Evolutionary conservation across 1,140 invertebrate species (phyloP).

Genomic region (Orussus abietinus): DNA sequence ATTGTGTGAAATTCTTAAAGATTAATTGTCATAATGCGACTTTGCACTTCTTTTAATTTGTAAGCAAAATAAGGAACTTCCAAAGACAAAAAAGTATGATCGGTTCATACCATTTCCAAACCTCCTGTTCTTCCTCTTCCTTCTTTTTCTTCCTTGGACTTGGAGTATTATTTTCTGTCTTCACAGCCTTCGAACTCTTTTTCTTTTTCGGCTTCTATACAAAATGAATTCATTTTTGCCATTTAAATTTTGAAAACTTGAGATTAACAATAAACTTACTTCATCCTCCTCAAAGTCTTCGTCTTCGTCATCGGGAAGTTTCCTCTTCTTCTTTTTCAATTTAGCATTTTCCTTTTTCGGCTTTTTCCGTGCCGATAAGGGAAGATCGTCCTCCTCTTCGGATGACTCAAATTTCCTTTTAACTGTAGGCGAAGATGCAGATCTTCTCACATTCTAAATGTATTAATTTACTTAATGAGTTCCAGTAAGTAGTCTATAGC

Average conservation of each 20-base stretch:
- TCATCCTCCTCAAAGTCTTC: slow-evolving; percentile 59
- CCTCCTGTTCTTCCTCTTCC: slow-evolving; percentile 76
- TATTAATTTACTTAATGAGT: slow-evolving; percentile 14
- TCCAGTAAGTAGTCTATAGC: not conserved
- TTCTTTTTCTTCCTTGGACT: slow-evolving; percentile 67
- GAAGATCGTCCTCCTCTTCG: slow-evolving; percentile 62
- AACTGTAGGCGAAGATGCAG: slow-evolving; percentile 20
- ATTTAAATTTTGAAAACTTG: not conserved
- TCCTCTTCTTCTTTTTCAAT: slow-evolving; percentile 60
- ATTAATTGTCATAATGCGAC: too few relatives aligned
- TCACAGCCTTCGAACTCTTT: slow-evolving; percentile 27
- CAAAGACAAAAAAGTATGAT: too few relatives aligned
- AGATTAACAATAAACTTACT: slow-evolving; percentile 6
- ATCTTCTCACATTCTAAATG: slow-evolving; percentile 36
- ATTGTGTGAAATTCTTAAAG: too few relatives aligned
- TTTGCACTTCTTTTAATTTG: too few relatives aligned
- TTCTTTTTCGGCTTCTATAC: slow-evolving; percentile 43
- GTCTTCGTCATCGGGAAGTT: slow-evolving; percentile 58
- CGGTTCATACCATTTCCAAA: slow-evolving; percentile 90
- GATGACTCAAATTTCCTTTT: slow-evolving; percentile 52
- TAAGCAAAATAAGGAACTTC: too few relatives aligned
- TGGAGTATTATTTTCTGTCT: slow-evolving; percentile 29
- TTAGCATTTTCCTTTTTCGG: slow-evolving; percentile 65
- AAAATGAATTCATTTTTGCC: slow-evolving; percentile 21
- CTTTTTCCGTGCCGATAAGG: slow-evolving; percentile 67